A percentile compares a stretch with the other conserved stretches of the same genome.
These are phyloP conservation scores for Cyphomyrus plagiostoma DNA, from an alignment of 2,113 vertebrate genomes.

Conservation along the genomic window DNA sequence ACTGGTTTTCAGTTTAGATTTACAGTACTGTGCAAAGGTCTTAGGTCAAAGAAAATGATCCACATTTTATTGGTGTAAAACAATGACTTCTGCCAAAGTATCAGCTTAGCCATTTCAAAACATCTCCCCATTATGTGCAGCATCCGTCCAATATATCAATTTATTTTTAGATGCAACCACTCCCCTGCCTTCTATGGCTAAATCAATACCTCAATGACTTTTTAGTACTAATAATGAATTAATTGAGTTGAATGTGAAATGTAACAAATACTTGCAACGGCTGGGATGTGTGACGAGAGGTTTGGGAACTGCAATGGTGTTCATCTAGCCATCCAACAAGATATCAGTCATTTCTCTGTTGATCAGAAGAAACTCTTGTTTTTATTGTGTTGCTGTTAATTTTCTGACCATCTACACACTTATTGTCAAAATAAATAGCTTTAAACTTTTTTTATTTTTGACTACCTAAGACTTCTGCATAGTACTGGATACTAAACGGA, in stretches of 20 bases:
- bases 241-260: not conserved
- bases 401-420: too few relatives aligned
- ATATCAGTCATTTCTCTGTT: too few relatives aligned
- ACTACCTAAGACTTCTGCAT: not conserved
- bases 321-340: too few relatives aligned
- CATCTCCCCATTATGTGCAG: not conserved
- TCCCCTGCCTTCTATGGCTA: not conserved
- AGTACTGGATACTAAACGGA: not conserved
- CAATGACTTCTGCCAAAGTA: not conserved
- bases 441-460: not conserved
- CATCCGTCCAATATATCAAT: not conserved
- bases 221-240: not conserved
- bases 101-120: not conserved
- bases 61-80: not conserved
- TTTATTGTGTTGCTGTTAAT: too few relatives aligned
- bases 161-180: not conserved
- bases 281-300: not conserved
- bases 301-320: too few relatives aligned
- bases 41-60: not conserved
- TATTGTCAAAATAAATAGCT: not conserved
- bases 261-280: not conserved
- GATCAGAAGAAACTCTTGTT: too few relatives aligned
- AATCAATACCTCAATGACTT: not conserved
- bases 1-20: not conserved
- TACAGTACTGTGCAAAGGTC: not conserved